Evolutionary conservation across 2,888 invertebrate genomes (phyloP).

Genomic region (Cosmia trapezina): DNA sequence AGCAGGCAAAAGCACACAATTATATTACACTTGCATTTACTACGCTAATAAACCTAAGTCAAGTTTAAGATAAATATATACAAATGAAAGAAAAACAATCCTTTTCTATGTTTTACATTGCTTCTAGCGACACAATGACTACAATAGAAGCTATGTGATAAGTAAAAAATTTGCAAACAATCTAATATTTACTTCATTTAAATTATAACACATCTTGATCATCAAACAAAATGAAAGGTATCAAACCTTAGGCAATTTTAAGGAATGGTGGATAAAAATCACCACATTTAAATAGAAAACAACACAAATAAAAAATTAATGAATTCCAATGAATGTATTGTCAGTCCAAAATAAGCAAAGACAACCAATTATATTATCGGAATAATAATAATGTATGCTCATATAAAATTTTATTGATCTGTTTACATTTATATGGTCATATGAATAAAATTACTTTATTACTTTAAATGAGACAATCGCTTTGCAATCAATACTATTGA

Average conservation of each 20-base stretch:
- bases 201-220: not conserved
- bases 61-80: not conserved
- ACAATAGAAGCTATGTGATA: not conserved
- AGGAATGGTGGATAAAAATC: not conserved
- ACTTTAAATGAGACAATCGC: constrained; percentile 43
- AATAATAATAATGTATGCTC: not conserved
- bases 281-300: not conserved
- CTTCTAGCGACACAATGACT: not conserved
- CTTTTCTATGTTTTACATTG: not conserved
- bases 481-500: constrained; percentile 35
- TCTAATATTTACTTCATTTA: no score
- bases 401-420: constrained; percentile 7
- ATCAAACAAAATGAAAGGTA: not conserved
- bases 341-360: not conserved
- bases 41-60: not conserved
- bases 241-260: not conserved
- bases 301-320: not conserved
- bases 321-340: not conserved
- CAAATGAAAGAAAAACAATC: not conserved
- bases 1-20: constrained; percentile 27
- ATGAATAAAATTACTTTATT: constrained; percentile 17
- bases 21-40: not conserved
- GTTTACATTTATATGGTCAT: constrained; percentile 13
- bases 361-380: not conserved
- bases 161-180: no score